A percentile compares a stretch with the other conserved stretches of the same genome.
Conservation (phyloP, 2,113 vertebrate species). For the Campylomormyrus tamandua region DNA sequence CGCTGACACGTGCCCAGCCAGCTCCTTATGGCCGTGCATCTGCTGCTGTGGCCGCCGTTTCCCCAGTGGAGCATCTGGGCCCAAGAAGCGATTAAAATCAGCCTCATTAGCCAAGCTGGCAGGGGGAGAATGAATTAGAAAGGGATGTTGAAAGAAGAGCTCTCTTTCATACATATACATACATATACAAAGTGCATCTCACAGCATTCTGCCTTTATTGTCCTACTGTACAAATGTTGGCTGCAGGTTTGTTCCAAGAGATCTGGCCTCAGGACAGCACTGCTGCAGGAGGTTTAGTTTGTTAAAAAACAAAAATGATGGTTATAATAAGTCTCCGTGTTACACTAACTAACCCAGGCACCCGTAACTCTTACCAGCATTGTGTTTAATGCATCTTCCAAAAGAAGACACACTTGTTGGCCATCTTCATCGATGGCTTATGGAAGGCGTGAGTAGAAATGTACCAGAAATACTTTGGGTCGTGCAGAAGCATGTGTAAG, state of each 20-base stretch:
- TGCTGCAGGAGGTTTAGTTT: background rate
- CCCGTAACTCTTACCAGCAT: background rate
- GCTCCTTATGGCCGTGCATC: background rate
- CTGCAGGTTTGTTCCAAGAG: background rate
- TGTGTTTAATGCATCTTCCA: background rate
- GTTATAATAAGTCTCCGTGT: background rate
- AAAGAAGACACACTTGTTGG: background rate
- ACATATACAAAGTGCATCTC: background rate
- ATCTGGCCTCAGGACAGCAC: background rate
- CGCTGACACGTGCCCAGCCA: background rate
- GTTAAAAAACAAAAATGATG: background rate
- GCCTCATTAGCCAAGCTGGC: background rate
- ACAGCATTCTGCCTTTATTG: background rate
- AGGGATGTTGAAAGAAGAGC: background rate
- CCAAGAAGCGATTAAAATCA: background rate
- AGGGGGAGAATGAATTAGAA: background rate
- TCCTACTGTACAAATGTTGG: background rate
- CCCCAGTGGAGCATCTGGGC: background rate
- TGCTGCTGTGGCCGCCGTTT: background rate
- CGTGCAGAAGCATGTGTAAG: background rate
- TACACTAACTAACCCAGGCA: background rate
- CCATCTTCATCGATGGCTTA: background rate
- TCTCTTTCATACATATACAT: background rate
- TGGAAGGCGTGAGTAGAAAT: background rate
- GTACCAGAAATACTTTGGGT: background rate